Percentiles rank a stretch among this genome's conserved stretches.
These are phyloP conservation scores for Drosophila ironensis DNA, from an alignment of 1,140 invertebrate genomes.

Conservation along the genomic window DNA sequence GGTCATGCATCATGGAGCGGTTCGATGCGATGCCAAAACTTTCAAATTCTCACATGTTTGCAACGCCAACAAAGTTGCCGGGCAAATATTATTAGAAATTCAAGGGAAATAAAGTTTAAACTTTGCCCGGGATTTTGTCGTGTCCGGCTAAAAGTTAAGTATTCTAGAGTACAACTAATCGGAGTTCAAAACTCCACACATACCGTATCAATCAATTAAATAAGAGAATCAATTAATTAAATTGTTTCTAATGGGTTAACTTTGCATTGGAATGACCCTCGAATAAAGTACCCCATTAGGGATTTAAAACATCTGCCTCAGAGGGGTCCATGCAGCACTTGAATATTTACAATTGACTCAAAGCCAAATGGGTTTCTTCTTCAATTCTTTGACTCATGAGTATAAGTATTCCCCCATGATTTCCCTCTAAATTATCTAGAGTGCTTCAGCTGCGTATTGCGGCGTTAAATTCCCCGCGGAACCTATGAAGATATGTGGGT, in stretches of 20 bases:
- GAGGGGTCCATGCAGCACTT: neutral
- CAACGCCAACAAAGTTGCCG: slow-evolving; percentile 32
- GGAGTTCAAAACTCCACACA: neutral
- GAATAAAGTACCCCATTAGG: neutral
- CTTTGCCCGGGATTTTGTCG: neutral
- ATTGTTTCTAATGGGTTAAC: too few relatives aligned
- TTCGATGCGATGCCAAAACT: slow-evolving; percentile 29
- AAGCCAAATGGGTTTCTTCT: slow-evolving; percentile 12
- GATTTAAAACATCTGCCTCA: neutral
- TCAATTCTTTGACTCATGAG: neutral
- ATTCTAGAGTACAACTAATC: too few relatives aligned
- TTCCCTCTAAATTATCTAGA: slow-evolving; percentile 1
- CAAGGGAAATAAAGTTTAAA: slow-evolving; percentile 24
- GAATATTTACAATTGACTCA: neutral
- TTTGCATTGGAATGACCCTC: too few relatives aligned
- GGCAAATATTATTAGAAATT: slow-evolving; percentile 34
- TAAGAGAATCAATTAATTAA: too few relatives aligned
- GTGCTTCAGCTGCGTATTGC: neutral
- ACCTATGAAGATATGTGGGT: slow-evolving; percentile 32
- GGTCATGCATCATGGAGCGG: slow-evolving; percentile 28
- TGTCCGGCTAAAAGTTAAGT: too few relatives aligned
- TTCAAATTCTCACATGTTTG: slow-evolving; percentile 31
- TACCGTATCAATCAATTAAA: too few relatives aligned
- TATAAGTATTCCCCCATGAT: slow-evolving; percentile 8
- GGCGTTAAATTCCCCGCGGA: slow-evolving; percentile 7